These are phyloP conservation scores for Helicoverpa armigera DNA, from an alignment of 1,140 invertebrate genomes.

Conservation along the genomic window DNA sequence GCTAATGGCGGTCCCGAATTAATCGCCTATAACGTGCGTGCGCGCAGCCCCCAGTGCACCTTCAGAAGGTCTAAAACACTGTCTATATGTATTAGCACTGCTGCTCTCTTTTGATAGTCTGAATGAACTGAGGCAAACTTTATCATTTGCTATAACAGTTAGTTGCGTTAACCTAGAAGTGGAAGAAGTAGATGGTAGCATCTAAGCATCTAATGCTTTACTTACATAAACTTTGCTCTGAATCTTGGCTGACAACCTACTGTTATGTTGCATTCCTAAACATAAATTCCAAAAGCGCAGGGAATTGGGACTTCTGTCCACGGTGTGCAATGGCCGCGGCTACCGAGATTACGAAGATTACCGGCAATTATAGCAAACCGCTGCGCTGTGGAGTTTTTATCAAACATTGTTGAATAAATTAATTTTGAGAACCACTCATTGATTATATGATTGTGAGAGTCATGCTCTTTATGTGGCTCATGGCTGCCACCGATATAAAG, in stretches of 20 bases:
- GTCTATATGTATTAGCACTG: too few relatives aligned
- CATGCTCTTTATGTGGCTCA: constrained; percentile 15
- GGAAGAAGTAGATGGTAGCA: too few relatives aligned
- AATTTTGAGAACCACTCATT: constrained; percentile 39
- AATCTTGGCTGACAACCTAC: too few relatives aligned
- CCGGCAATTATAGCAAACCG: constrained; percentile 40
- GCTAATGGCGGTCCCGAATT: constrained; percentile 61
- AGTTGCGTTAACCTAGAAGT: too few relatives aligned
- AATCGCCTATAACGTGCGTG: constrained; percentile 40
- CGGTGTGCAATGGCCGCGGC: neutral
- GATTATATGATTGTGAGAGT: constrained; percentile 37
- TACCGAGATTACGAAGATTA: constrained; percentile 9
- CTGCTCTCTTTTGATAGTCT: neutral
- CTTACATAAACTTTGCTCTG: too few relatives aligned
- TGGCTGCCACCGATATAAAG: neutral
- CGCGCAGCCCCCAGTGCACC: neutral
- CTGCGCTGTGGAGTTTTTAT: constrained; percentile 39
- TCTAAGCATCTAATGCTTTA: too few relatives aligned
- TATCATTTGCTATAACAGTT: too few relatives aligned
- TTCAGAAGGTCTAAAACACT: neutral
- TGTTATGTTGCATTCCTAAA: too few relatives aligned
- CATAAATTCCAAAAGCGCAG: too few relatives aligned
- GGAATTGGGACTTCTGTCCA: neutral
- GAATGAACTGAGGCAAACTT: too few relatives aligned
- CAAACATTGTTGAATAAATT: constrained; percentile 48